Conservation (phyloP, 2,888 invertebrate species). For the Pammene aurita region DNA sequence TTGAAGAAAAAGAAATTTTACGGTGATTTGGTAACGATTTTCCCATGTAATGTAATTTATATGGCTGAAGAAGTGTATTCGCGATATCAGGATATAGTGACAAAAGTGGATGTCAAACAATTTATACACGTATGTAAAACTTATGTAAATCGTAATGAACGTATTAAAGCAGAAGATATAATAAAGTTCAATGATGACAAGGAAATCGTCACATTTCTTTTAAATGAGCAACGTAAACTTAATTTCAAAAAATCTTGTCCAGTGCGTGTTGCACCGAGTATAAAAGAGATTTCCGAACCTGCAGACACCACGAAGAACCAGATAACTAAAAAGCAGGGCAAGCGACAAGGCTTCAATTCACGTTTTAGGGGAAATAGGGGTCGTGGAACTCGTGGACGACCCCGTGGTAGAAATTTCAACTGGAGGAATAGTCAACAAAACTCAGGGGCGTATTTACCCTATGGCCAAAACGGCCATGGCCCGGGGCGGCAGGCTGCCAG, state of each 20-base stretch:
- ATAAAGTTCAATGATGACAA: conserved; percentile 44
- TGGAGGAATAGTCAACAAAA: too few species aligned
- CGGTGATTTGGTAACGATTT: conserved; percentile 45
- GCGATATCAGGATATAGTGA: conserved; percentile 41
- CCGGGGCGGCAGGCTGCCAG: too few species aligned
- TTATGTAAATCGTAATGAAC: conserved; percentile 44
- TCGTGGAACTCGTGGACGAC: too few species aligned
- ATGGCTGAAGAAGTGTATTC: conserved; percentile 28
- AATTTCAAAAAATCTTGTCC: conserved; percentile 38
- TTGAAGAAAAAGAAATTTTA: conserved; percentile 43
- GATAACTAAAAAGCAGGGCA: too few species aligned
- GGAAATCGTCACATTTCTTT: conserved; percentile 48
- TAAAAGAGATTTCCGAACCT: too few species aligned
- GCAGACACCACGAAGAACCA: too few species aligned
- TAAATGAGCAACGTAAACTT: conserved; percentile 43
- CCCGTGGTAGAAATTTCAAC: too few species aligned
- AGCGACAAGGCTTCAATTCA: too few species aligned
- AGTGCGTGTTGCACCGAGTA: too few species aligned
- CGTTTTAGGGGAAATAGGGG: too few species aligned
- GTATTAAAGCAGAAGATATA: conserved; percentile 48
- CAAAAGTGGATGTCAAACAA: conserved; percentile 41
- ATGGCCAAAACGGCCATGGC: too few species aligned
- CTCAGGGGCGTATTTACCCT: too few species aligned
- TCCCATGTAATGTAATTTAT: conserved; percentile 40
- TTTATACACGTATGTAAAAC: conserved; percentile 45